Conservation (phyloP, 2,888 invertebrate species). For the Lithophane ornitopus region DNA sequence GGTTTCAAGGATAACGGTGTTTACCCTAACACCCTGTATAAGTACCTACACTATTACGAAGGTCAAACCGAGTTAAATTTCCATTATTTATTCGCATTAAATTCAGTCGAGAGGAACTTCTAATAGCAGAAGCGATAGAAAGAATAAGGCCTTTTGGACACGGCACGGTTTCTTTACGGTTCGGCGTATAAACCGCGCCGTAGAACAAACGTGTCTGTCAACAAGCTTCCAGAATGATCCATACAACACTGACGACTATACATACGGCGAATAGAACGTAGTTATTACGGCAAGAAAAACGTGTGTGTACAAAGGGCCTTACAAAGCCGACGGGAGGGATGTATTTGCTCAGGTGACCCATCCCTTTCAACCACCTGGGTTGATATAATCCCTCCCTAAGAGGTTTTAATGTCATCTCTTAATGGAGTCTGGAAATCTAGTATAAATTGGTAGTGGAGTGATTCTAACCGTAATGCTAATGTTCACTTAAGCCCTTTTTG, state of each 20-base stretch:
- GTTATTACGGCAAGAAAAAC: not conserved
- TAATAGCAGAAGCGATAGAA: slow-evolving; percentile 59
- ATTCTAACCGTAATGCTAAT: slow-evolving; percentile 11
- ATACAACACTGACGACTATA: too few species aligned
- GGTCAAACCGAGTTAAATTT: not conserved
- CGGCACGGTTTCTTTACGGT: too few species aligned
- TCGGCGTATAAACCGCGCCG: too few species aligned
- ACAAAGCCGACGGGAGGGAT: slow-evolving; percentile 45
- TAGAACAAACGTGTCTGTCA: too few species aligned
- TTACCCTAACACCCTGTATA: too few species aligned
- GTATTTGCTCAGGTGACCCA: slow-evolving; percentile 58
- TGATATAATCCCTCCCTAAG: slow-evolving; percentile 37
- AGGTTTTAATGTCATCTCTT: slow-evolving; percentile 46
- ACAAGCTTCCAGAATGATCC: too few species aligned
- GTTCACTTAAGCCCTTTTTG: not conserved
- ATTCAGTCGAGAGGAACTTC: slow-evolving; percentile 32
- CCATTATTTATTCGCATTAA: not conserved
- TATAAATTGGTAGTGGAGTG: slow-evolving; percentile 28
- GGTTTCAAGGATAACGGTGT: too few species aligned
- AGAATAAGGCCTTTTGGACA: slow-evolving; percentile 44
- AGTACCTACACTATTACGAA: not conserved
- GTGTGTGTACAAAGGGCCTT: not conserved
- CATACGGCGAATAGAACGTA: too few species aligned
- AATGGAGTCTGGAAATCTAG: slow-evolving; percentile 42
- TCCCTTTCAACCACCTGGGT: slow-evolving; percentile 45